Conservation (phyloP, 2,888 invertebrate species). For the Noctua pronuba region DNA sequence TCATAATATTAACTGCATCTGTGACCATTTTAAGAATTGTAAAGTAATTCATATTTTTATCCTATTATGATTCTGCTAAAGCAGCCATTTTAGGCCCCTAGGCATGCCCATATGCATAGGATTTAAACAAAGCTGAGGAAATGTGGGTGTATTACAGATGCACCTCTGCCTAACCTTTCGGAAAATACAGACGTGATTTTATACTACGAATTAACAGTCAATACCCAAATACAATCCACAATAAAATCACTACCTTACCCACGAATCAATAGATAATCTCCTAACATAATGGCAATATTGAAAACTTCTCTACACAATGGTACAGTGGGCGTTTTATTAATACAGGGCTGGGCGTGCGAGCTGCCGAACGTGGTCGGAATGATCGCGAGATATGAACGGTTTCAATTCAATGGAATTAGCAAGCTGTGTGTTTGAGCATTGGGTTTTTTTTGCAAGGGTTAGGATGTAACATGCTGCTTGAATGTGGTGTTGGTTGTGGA, state of each 20-base stretch:
- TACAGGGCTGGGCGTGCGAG: conserved; percentile 47
- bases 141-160: not conserved
- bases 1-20: no score
- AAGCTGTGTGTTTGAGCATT: conserved; percentile 19
- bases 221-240: conserved; percentile 4
- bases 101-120: not conserved
- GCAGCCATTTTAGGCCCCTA: no score
- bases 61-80: no score
- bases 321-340: conserved; percentile 65
- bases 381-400: conserved; percentile 29
- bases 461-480: conserved; percentile 13
- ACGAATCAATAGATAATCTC: conserved; percentile 56
- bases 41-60: no score
- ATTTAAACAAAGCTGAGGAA: not conserved
- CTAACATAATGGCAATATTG: conserved; percentile 61
- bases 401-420: conserved; percentile 53
- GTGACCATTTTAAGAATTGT: no score
- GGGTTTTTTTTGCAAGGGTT: conserved; percentile 34
- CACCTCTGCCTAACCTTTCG: not conserved
- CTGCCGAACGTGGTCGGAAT: conserved; percentile 61
- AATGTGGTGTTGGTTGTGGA: not conserved
- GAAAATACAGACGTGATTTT: not conserved
- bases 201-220: not conserved
- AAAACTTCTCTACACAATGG: conserved; percentile 53
- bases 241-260: conserved; percentile 38